These are phyloP conservation scores for Scaptomyza montana DNA, from an alignment of 1,140 invertebrate species.

Conservation along the genomic window DNA sequence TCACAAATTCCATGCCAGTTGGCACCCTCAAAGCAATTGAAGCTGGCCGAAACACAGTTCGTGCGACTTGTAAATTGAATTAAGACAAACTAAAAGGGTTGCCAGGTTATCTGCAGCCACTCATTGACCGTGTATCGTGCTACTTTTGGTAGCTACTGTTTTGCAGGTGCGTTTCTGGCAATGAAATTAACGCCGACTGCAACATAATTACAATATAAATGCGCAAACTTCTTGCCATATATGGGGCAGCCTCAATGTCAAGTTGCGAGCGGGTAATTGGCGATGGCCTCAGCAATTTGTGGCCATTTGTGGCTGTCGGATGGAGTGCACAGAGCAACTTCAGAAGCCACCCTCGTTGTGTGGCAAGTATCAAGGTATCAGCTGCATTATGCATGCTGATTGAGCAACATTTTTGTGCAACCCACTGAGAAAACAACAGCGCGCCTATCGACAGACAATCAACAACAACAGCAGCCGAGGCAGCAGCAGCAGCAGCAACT, in stretches of 20 bases:
- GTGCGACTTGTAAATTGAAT: constrained; percentile 80
- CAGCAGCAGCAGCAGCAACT: too few relatives aligned
- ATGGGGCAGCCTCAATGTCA: constrained; percentile 69
- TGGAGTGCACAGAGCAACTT: constrained; percentile 15
- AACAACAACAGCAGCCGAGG: constrained; percentile 56
- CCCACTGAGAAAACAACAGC: constrained; percentile 76
- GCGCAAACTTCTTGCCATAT: constrained; percentile 67
- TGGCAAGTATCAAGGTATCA: constrained; percentile 53
- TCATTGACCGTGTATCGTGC: constrained; percentile 9
- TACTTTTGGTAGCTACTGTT: constrained; percentile 49
- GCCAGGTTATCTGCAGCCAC: constrained; percentile 27
- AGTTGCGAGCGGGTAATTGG: constrained; percentile 64
- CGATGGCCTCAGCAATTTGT: constrained; percentile 44
- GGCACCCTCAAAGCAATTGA: constrained; percentile 69
- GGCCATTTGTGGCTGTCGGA: constrained; percentile 35
- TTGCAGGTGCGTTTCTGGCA: constrained; percentile 63
- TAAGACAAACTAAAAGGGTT: constrained; percentile 58
- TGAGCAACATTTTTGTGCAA: constrained; percentile 81
- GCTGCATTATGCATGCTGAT: constrained; percentile 79
- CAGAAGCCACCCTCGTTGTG: constrained; percentile 66
- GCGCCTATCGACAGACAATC: constrained; percentile 80
- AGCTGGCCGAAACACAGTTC: constrained; percentile 7
- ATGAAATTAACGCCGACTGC: constrained; percentile 78
- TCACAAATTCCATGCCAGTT: constrained; percentile 73
- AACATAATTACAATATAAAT: constrained; percentile 80